Evolutionary conservation across 1,140 invertebrate species (phyloP).

Genomic region (Sarcophaga peregrina): DNA sequence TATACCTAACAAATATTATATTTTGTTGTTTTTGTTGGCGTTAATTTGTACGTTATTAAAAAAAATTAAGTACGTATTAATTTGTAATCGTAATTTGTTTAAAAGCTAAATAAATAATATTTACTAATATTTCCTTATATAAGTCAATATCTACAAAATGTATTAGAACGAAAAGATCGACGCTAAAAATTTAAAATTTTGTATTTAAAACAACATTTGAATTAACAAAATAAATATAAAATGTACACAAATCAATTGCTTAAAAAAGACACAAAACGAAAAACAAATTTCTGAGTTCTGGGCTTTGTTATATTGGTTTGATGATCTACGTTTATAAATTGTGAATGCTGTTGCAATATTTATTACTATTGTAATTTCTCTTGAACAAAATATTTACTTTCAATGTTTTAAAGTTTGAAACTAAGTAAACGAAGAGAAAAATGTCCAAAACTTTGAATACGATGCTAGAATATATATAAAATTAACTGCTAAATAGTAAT

Average conservation of each 20-base stretch:
- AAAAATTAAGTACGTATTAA: neutral
- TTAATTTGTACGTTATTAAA: slow-evolving; percentile 8
- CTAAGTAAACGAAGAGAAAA: slow-evolving; percentile 45
- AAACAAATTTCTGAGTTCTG: slow-evolving; percentile 66
- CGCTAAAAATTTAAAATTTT: neutral
- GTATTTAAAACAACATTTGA: slow-evolving; percentile 21
- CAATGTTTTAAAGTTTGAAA: too few species aligned
- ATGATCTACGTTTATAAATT: slow-evolving; percentile 5
- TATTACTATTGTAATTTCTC: neutral
- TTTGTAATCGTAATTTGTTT: neutral
- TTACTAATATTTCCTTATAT: too few species aligned
- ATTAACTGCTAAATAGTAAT: neutral
- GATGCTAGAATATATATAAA: slow-evolving; percentile 49
- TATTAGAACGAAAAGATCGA: too few species aligned
- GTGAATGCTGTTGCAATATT: neutral
- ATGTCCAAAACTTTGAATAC: slow-evolving; percentile 68
- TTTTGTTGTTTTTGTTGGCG: slow-evolving; percentile 37
- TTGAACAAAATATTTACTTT: neutral
- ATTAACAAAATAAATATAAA: slow-evolving; percentile 42
- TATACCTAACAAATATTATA: neutral
- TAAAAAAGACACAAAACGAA: slow-evolving; percentile 45
- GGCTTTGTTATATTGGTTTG: slow-evolving; percentile 57
- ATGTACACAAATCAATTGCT: slow-evolving; percentile 38
- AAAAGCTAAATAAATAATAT: neutral
- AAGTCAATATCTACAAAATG: too few species aligned